A percentile compares a stretch with the other conserved stretches of the same genome.
These are phyloP conservation scores for Neopelma chrysocephalum DNA, from an alignment of 2,797 vertebrate genomes.

Conservation along the genomic window DNA sequence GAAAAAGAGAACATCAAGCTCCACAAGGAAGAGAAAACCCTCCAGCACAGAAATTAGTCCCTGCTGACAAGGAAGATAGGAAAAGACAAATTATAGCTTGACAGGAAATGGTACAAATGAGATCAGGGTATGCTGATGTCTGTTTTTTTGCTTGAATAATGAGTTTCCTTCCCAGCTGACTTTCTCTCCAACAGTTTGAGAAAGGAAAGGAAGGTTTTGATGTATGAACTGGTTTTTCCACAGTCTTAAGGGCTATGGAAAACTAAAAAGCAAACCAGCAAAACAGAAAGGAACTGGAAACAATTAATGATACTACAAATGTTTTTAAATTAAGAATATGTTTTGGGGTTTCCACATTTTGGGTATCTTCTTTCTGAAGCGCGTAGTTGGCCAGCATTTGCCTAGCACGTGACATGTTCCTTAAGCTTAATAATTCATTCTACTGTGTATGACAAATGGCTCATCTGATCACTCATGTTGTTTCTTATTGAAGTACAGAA, in stretches of 20 bases:
- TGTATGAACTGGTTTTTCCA: background rate
- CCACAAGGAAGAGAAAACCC: background rate
- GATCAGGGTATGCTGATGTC: slow-evolving; percentile 1
- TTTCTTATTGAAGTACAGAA: slow-evolving; percentile 45
- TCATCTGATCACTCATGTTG: slow-evolving; percentile 48
- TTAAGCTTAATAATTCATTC: slow-evolving; percentile 50
- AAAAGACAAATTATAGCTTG: slow-evolving; percentile 27
- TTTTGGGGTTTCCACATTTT: background rate
- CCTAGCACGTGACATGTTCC: background rate
- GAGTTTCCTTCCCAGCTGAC: background rate
- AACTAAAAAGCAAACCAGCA: slow-evolving; percentile 17
- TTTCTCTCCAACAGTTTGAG: background rate
- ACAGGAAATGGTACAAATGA: background rate
- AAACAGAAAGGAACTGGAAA: background rate
- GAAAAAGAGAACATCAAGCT: background rate
- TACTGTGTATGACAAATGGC: slow-evolving; percentile 43
- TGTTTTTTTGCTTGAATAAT: background rate
- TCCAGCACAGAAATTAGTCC: slow-evolving; percentile 2
- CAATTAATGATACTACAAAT: background rate
- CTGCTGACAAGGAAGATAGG: slow-evolving; percentile 6
- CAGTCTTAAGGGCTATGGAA: background rate
- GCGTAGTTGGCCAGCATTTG: slow-evolving; percentile 24
- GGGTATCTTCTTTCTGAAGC: slow-evolving; percentile 22
- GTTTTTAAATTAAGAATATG: background rate
- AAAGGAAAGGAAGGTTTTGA: slow-evolving; percentile 13